Conservation (phyloP, 2,888 invertebrate species). For the Spilarctia lutea region DNA sequence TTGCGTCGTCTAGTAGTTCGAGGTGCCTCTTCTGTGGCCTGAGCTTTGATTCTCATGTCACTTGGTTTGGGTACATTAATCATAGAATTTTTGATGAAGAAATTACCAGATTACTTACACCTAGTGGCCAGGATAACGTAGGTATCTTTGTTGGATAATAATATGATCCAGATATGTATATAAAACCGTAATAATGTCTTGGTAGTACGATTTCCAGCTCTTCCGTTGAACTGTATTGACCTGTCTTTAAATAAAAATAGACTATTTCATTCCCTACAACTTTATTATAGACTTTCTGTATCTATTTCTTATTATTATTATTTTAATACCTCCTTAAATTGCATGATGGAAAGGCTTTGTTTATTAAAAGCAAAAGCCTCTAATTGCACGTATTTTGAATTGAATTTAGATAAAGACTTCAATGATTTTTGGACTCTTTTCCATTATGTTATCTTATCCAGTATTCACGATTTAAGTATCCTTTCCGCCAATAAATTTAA, state of each 20-base stretch:
- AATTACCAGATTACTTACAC: neutral
- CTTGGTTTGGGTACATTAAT: conserved; percentile 9
- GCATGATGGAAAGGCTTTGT: neutral
- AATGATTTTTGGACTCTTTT: neutral
- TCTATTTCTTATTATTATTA: neutral
- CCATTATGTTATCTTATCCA: too few species aligned
- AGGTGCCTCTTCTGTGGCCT: conserved; percentile 47
- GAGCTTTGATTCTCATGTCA: conserved; percentile 41
- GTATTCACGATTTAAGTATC: too few species aligned
- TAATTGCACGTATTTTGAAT: neutral
- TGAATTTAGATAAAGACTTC: neutral
- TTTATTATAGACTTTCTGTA: neutral
- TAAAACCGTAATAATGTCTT: neutral
- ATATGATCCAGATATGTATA: too few species aligned
- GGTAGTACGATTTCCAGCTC: neutral
- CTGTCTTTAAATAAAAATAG: neutral
- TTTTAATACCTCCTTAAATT: neutral
- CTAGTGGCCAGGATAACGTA: neutral
- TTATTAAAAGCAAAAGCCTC: neutral
- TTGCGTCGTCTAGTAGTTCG: conserved; percentile 41
- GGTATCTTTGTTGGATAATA: neutral
- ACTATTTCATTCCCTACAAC: neutral
- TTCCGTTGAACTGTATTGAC: neutral
- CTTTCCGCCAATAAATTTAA: too few species aligned
- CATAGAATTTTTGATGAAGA: neutral